Percentiles rank a stretch among this genome's conserved stretches.
phyloP scores from a whole-genome alignment of 1,140 invertebrate genomes.

The Pseudomyrmex pallidus region DNA sequence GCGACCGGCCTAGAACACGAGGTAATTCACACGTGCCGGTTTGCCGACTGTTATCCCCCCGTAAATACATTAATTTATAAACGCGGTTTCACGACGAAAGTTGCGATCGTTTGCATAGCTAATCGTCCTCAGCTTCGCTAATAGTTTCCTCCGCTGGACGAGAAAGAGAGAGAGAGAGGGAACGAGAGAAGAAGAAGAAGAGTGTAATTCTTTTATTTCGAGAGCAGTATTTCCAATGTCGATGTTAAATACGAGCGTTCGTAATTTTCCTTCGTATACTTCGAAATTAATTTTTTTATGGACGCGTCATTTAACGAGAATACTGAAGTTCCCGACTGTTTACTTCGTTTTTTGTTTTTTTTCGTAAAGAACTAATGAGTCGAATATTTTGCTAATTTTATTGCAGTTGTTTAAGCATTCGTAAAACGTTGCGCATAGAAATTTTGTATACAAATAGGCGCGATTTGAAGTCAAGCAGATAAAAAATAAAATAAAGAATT shows the following conservation, averaged over 20 bases:
- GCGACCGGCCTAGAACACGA: slow-evolving; percentile 40
- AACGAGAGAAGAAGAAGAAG: not conserved
- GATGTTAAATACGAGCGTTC: slow-evolving; percentile 11
- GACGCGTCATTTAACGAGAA: slow-evolving; percentile 22
- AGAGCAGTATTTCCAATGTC: not conserved
- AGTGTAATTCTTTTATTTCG: slow-evolving; percentile 1
- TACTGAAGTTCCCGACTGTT: not conserved
- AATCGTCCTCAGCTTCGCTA: slow-evolving; percentile 5
- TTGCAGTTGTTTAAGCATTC: not conserved
- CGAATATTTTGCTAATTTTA: slow-evolving; percentile 22
- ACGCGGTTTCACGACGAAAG: not conserved
- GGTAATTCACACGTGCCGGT: slow-evolving; percentile 60
- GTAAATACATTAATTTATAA: slow-evolving; percentile 65
- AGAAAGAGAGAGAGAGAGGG: too few species aligned
- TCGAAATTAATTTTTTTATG: slow-evolving; percentile 34
- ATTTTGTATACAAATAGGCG: too few species aligned
- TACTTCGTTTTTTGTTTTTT: not conserved
- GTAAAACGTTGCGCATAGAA: too few species aligned
- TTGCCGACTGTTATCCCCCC: slow-evolving; percentile 26
- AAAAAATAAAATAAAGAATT: not conserved
- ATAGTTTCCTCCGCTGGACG: too few species aligned
- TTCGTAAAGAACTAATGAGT: slow-evolving; percentile 28
- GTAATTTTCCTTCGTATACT: not conserved
- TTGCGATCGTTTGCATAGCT: not conserved
- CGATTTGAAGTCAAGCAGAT: too few species aligned